Evolutionary conservation across 2,888 invertebrate genomes (phyloP).

Genomic region (Ophion ellenae): DNA sequence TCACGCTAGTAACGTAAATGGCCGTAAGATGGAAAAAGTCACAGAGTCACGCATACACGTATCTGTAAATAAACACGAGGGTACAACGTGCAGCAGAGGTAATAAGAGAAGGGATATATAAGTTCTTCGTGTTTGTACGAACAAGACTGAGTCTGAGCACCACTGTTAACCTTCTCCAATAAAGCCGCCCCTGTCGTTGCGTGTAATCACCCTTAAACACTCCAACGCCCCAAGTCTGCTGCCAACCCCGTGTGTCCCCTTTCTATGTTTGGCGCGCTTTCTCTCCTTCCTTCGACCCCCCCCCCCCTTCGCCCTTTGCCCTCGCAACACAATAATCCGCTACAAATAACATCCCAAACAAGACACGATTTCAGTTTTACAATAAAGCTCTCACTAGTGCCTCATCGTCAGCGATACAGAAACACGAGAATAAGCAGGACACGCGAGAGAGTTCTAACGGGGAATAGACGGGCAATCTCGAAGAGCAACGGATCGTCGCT

Average conservation of each 20-base stretch:
- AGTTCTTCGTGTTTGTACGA: not conserved
- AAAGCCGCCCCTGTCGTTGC: slow-evolving; percentile 83
- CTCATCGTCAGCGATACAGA: slow-evolving; percentile 31
- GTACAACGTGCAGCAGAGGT: not conserved
- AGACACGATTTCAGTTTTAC: slow-evolving; percentile 82
- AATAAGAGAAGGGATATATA: not conserved
- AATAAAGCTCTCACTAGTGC: slow-evolving; percentile 68
- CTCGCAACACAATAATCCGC: slow-evolving; percentile 82
- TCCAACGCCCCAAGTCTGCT: slow-evolving; percentile 79
- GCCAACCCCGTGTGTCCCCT: slow-evolving; percentile 71
- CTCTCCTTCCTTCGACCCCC: slow-evolving; percentile 62
- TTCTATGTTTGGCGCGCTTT: slow-evolving; percentile 49
- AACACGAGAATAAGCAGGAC: slow-evolving; percentile 28
- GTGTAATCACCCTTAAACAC: slow-evolving; percentile 84
- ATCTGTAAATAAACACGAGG: slow-evolving; percentile 2
- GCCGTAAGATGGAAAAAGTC: not conserved
- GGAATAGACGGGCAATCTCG: not conserved
- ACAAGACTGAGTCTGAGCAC: slow-evolving; percentile 73
- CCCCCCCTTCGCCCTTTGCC: slow-evolving; percentile 70
- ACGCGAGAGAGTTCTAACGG: not conserved
- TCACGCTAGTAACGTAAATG: not conserved
- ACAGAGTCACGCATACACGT: not conserved
- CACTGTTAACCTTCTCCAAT: slow-evolving; percentile 79
- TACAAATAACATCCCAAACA: slow-evolving; percentile 83
- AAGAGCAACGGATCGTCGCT: slow-evolving; percentile 43